Evolutionary conservation across 2,888 invertebrate genomes (phyloP), one percentile per base, ranked within the genome.

Genomic region (Drosophila cognata): DNA sequence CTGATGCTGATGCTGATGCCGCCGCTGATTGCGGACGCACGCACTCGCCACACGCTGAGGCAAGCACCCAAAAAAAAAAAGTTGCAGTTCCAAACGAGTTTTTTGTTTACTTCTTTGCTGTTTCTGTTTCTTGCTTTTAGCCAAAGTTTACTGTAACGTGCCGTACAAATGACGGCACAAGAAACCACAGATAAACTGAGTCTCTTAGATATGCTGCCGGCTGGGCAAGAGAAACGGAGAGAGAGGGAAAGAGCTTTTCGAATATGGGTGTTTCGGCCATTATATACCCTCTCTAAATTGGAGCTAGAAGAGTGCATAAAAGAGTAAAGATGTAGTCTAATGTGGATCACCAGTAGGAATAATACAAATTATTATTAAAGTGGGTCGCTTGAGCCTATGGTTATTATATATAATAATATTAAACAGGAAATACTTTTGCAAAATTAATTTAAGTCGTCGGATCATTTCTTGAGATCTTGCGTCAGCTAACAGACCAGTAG

Each of bases 31-130:
- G 76, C 72, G 71, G 71, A 65, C 83, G 58, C 85, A 85, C 84
- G 84, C 88, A 84, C 85, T 76, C 59, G 76, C 84, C 84, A 79
- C 83, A 83, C 81, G 84, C 83, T 83, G 86, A 33, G 80, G 84
- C 84, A 74, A 73, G 46, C 67, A 70, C 59, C 74, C 79, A 81
- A 56, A 33, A 31, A 77, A 81, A 79, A 77, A 81, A 79, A 79
- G 67, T 77, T 72, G 81, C 86, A 77, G 61, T 69, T 43, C 36
- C 65, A 77, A 84, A 84, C 87, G 36, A 80, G 84, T 86, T 84
- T 77, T 62, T 52, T 62, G 18, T 41, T 63, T 50, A 50, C 46
- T 48, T 60, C 57, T 43, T 46, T 52, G 29, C 41, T 29, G 29
- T 55, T 43, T 58, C 46, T 53, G 68, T 64, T 71, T 79, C 53